These are phyloP conservation scores for Campaea margaritaria DNA, from an alignment of 2,888 invertebrate genomes.

Conservation along the genomic window DNA sequence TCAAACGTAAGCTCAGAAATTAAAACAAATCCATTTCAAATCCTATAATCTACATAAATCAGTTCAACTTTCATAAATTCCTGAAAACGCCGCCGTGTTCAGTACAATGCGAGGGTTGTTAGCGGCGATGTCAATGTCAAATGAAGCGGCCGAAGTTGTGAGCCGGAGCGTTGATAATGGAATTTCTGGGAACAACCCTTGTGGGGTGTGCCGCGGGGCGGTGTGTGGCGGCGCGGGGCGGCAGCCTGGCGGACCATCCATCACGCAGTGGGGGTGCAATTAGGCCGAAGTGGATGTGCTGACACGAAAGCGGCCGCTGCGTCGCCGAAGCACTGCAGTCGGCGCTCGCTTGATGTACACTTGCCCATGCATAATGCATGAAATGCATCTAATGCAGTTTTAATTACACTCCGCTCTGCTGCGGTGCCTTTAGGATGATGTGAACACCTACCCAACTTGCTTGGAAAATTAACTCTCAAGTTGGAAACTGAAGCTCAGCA, in stretches of 20 bases:
- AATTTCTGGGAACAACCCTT: slow-evolving; percentile 83
- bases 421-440: background rate
- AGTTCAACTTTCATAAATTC: slow-evolving; percentile 50
- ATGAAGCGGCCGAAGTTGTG: slow-evolving; percentile 61
- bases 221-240: slow-evolving; percentile 44
- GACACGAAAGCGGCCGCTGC: slow-evolving; percentile 69
- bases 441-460: background rate
- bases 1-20: no score
- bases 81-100: slow-evolving; percentile 51
- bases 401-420: slow-evolving; percentile 35
- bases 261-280: slow-evolving; percentile 76
- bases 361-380: slow-evolving; percentile 34
- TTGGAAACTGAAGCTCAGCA: no score
- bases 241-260: slow-evolving; percentile 65
- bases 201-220: slow-evolving; percentile 69
- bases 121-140: slow-evolving; percentile 70
- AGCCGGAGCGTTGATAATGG: slow-evolving; percentile 71
- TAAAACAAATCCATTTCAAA: no score
- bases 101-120: slow-evolving; percentile 54
- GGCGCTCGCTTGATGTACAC: slow-evolving; percentile 31
- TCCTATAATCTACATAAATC: slow-evolving; percentile 6
- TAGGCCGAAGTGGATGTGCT: slow-evolving; percentile 78
- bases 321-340: slow-evolving; percentile 42
- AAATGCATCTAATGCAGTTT: slow-evolving; percentile 28
- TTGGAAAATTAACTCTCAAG: no score